Evolutionary conservation across 2,888 invertebrate genomes (phyloP).

Genomic region (Polydrusus cervinus): DNA sequence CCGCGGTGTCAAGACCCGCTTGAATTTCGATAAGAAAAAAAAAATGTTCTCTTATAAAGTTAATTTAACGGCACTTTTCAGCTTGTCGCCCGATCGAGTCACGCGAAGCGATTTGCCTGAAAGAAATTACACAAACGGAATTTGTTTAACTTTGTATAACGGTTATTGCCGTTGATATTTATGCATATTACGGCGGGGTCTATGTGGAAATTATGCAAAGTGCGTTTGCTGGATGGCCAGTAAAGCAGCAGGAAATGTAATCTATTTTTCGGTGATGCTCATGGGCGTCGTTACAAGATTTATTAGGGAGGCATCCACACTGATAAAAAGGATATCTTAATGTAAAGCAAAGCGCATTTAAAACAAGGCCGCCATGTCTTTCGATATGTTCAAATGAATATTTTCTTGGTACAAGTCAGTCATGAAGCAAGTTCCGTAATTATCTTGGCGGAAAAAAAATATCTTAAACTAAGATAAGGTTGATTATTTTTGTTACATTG

Average conservation of each 20-base stretch:
- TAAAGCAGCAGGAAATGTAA: no score
- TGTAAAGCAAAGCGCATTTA: no score
- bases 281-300: neutral
- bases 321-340: no score
- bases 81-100: conserved; percentile 32
- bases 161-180: conserved; percentile 17
- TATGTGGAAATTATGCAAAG: conserved; percentile 22
- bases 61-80: conserved; percentile 39
- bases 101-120: conserved; percentile 30
- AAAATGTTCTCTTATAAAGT: conserved; percentile 8
- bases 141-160: conserved; percentile 22
- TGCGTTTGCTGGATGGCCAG: neutral
- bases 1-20: neutral
- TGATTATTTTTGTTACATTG: no score
- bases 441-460: no score
- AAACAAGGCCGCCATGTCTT: no score
- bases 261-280: neutral
- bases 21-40: neutral
- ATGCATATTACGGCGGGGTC: conserved; percentile 14
- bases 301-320: no score
- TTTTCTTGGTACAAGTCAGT: no score
- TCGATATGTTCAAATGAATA: no score
- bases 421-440: no score
- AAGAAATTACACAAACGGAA: conserved; percentile 27
- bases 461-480: no score